A percentile compares a stretch with the other conserved stretches of the same genome.
Evolutionary conservation across 2,888 invertebrate species (phyloP).

Genomic region (Caenorhabditis panamensis): DNA sequence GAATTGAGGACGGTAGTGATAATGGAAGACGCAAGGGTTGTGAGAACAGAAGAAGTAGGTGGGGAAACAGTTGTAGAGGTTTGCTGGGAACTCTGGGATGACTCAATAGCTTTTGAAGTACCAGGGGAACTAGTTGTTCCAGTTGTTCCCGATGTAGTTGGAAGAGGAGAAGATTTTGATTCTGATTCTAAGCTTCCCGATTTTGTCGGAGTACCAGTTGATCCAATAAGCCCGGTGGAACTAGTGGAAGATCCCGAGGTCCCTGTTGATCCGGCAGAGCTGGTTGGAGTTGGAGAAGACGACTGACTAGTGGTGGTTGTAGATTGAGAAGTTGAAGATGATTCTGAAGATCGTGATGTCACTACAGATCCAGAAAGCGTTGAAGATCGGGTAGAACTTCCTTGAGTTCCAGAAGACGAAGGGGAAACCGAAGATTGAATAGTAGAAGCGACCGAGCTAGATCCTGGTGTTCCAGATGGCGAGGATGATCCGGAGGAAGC

Average conservation of each 20-base stretch:
- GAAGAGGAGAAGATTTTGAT: not conserved
- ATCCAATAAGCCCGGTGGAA: not conserved
- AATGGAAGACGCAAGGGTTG: not conserved
- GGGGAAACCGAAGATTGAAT: not conserved
- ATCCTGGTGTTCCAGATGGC: not conserved
- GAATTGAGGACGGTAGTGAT: too few species aligned
- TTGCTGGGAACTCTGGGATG: too few species aligned
- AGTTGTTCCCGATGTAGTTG: not conserved
- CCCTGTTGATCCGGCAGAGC: not conserved
- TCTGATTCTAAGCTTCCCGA: not conserved
- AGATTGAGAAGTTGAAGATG: too few species aligned
- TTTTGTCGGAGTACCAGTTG: not conserved
- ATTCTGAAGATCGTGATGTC: too few species aligned
- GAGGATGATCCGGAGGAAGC: not conserved
- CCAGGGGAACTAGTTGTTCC: not conserved
- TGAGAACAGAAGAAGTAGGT: not conserved
- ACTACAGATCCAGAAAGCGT: not conserved
- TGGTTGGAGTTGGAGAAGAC: not conserved
- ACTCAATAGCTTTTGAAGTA: not conserved
- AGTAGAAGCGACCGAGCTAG: not conserved
- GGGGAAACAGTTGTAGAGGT: too few species aligned
- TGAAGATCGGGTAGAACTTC: too few species aligned
- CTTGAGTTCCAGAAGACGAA: not conserved
- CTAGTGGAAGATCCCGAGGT: not conserved
- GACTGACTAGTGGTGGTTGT: not conserved